Evolutionary conservation across 2,797 vertebrate species (phyloP).

Genomic region (Artibeus jamaicensis): DNA sequence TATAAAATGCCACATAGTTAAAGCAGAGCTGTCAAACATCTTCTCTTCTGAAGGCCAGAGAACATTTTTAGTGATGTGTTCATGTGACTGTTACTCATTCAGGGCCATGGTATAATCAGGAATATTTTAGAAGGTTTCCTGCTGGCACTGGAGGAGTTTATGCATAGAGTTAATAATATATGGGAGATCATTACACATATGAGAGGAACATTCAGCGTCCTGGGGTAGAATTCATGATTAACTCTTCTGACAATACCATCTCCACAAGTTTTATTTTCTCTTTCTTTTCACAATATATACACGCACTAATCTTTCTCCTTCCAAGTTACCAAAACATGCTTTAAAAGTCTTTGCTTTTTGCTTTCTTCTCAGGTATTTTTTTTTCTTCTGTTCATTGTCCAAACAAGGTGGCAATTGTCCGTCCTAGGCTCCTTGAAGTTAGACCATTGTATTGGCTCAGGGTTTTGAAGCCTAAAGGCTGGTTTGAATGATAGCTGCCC

Average conservation of each 20-base stretch:
- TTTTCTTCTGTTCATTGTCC: not conserved
- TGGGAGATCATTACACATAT: not conserved
- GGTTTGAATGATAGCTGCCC: not conserved
- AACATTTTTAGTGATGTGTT: constrained; percentile 17
- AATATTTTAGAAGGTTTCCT: not conserved
- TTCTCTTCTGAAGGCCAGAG: constrained; percentile 19
- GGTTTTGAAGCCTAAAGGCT: not conserved
- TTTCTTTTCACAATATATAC: not conserved
- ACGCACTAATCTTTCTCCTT: not conserved
- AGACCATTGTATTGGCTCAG: not conserved
- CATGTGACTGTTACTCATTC: not conserved
- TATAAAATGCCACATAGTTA: constrained; percentile 22
- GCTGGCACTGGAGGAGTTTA: not conserved
- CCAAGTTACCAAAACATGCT: not conserved
- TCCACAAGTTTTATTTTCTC: not conserved
- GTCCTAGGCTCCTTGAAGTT: not conserved
- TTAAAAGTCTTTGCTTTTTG: not conserved
- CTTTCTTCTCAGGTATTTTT: not conserved
- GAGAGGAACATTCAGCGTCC: not conserved
- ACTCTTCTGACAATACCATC: not conserved
- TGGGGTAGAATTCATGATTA: not conserved
- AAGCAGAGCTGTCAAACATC: constrained; percentile 32
- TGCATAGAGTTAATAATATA: not conserved
- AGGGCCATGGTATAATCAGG: not conserved
- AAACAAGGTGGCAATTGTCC: not conserved